Base-by-base conservation (phyloP, 1,140 invertebrate species). In the Philopotamus ludificatus region DNA sequence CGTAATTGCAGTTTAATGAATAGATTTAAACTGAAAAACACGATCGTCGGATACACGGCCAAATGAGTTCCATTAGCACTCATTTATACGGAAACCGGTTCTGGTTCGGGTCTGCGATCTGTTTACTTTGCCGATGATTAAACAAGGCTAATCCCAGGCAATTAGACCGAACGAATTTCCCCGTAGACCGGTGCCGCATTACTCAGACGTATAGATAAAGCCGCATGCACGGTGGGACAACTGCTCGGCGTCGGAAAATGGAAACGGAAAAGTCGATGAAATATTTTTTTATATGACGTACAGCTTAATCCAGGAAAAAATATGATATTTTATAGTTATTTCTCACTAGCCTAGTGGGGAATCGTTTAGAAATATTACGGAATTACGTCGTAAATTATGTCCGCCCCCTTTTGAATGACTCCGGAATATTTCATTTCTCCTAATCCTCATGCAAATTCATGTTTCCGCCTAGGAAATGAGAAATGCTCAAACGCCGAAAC, bases 381-480 rank as follows among this genome's bases (percentile, higher is more conserved):
- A 28, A 57, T 63, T 21, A 18, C 25, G 39, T 47, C 66, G 39
- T 54, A 53, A 63, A 59, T 63, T 49, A 26, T 23, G 51, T 21
- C 51, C 21, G 21, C 28, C 25, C 42, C 47, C 34, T 16, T 54
- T 49, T 44, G 25, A 50, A 58, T 16, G 57, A 28, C 34, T 21
- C 34, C 58, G 34, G 39, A 60, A 65, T 69, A 69, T 65, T 66
- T 58, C 67, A 69, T 69, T 60, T 25, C 53, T 41, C 51, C 54
- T 70, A 70, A 70, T 70, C 64, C 64, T 42, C 68, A 70, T 70
- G 68, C 68, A 70, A 70, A 70, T 70, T 70, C 64, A 53, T 49
- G 64, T 61, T 70, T 70, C 68, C 68, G 41, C 47, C 49, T 25
- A 58, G 68, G 68, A 70, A 70, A 70, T 70, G 68, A 70, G 68